Base-by-base conservation (phyloP, 2,888 invertebrate species). In the Spatulosminthurus flaviceps region DNA sequence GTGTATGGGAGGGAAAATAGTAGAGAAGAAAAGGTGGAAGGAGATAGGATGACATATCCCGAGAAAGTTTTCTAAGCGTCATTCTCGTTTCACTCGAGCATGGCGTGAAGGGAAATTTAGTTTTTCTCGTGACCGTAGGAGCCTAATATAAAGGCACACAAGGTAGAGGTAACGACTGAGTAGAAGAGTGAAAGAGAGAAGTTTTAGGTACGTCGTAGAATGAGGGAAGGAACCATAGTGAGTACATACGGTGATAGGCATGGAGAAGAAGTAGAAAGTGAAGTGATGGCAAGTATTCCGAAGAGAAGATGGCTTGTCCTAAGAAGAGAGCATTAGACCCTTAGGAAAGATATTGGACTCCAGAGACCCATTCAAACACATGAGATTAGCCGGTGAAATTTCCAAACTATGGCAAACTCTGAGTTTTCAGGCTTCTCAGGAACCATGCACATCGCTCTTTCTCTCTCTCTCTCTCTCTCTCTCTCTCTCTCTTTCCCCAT, bases 331-430 rank as follows among this genome's bases (percentile, higher is more conserved):
- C 83, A 84, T 83, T 82, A 83, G 81, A 81, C 83, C 83, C 83
- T 82, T 80, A 82, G 82, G 83, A 82, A 79, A 80, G 76, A 82
- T 81, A 84, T 82, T 81, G 83, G 79, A 72, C 84, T 81, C 84
- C 60, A 26, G 84, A 83, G 84, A 80, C 81, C 81, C 82, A 80
- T 84, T 81, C 81, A 79, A 81, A 82, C 83, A 84, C 83, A 84
- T 84, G 83, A 84, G 84, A 84, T 84, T 84, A 84, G 84, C 83
- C 83, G 81, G 82, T 81, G 81, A 84, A 84, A 83, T 82, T 84
- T 82, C 75, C 80, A 81, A 82, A 82, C 64, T 77, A 72, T 74
- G 80, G 66, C 43, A 28, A 78, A 61, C 24, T 41, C 34, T 64
- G 61, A 71, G 71, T 71, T n/a, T 51, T 16, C 51, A 34, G 9